Evolutionary conservation across 2,113 vertebrate species (phyloP).

Genomic region (Struthidea cinerea): DNA sequence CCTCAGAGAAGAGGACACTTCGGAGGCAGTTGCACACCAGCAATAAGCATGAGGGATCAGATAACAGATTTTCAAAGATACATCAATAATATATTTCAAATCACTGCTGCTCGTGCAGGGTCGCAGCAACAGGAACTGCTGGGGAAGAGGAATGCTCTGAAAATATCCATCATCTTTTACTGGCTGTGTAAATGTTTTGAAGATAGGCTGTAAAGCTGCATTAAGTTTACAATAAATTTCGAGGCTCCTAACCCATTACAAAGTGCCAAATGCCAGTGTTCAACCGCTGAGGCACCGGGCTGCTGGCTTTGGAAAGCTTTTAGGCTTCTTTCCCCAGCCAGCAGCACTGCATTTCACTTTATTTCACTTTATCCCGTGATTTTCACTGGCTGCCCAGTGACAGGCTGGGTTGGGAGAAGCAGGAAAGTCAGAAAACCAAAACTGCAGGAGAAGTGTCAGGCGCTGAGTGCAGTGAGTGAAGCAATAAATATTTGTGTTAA

Average conservation of each 20-base stretch:
- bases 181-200: slow-evolving; percentile 52
- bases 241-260: background rate
- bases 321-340: background rate
- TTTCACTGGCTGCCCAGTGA: background rate
- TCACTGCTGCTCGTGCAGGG: background rate
- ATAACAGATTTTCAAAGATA: slow-evolving; percentile 28
- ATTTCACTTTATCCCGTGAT: background rate
- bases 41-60: slow-evolving; percentile 16
- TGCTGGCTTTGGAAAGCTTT: background rate
- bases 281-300: background rate
- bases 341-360: background rate
- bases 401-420: background rate
- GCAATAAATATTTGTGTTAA: background rate
- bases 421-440: background rate
- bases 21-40: slow-evolving; percentile 5
- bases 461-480: accelerated
- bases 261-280: background rate
- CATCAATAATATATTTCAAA: slow-evolving; percentile 38
- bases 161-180: slow-evolving; percentile 62
- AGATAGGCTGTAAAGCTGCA: slow-evolving; percentile 31
- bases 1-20: background rate
- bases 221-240: slow-evolving; percentile 45
- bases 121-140: background rate
- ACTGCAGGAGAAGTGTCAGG: background rate
- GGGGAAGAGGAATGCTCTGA: background rate